Evolutionary conservation across 1,140 invertebrate genomes (phyloP).

Genomic region (Drosophila miranda): DNA sequence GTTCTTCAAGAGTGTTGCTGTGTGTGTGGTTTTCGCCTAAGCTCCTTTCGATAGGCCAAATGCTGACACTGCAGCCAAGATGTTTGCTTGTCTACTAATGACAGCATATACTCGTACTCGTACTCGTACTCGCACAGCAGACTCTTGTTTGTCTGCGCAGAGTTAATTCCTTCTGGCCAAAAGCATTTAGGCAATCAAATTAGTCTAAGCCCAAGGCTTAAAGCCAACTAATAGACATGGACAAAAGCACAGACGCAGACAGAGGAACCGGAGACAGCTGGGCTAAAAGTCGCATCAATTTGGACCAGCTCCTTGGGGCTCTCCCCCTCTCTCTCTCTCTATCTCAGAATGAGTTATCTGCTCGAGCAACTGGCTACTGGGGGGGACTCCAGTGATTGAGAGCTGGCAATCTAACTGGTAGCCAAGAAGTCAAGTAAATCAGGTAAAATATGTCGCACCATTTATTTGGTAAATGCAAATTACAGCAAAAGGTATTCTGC

Average conservation of each 20-base stretch:
- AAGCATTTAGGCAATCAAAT: conserved; percentile 48
- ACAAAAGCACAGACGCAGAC: background rate
- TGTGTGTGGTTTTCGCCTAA: conserved; percentile 26
- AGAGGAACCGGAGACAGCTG: conserved; percentile 7
- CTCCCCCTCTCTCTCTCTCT: conserved; percentile 3
- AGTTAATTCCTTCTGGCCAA: conserved; percentile 37
- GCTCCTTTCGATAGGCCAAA: conserved; percentile 21
- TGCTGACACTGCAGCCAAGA: conserved; percentile 21
- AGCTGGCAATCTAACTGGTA: background rate
- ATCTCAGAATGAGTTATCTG: conserved; percentile 24
- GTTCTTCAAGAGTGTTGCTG: conserved; percentile 27
- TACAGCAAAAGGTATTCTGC: conserved; percentile 25
- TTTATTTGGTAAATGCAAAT: conserved; percentile 43
- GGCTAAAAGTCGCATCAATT: conserved; percentile 19
- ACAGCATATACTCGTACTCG: conserved; percentile 12
- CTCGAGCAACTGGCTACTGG: background rate
- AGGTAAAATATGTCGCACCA: conserved; percentile 37
- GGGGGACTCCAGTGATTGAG: conserved; percentile 23
- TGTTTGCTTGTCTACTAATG: conserved; percentile 33
- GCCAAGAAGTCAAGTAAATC: conserved; percentile 11
- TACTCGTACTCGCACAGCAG: conserved; percentile 2
- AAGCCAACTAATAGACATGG: conserved; percentile 43
- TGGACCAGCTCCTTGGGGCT: conserved; percentile 10
- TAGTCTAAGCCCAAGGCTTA: conserved; percentile 42
- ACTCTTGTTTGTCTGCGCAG: conserved; percentile 22